These are phyloP conservation scores for Thecophora atra DNA, from an alignment of 2,888 invertebrate genomes.

Conservation along the genomic window DNA sequence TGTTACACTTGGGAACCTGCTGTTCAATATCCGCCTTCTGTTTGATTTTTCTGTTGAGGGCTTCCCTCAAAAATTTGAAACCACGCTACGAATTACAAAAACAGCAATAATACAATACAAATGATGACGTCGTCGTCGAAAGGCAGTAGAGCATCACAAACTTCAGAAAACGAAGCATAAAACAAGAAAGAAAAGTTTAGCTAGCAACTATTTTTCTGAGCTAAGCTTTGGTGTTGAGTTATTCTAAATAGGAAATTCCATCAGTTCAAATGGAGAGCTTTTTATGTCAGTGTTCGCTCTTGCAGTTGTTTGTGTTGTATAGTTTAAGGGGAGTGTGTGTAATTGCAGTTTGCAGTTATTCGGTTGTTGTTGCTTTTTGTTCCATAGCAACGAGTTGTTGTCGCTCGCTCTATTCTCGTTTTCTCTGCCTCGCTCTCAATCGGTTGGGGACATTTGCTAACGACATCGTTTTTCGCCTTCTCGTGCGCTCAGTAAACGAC, in stretches of 20 bases:
- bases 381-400: slow-evolving; percentile 2
- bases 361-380: neutral
- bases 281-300: neutral
- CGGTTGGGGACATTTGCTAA: neutral
- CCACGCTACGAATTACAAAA: neutral
- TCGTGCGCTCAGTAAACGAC: neutral
- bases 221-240: neutral
- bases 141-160: neutral
- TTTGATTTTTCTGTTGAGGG: neutral
- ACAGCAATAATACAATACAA: neutral
- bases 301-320: neutral
- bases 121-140: slow-evolving; percentile 3
- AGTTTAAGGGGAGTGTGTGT: neutral
- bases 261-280: neutral
- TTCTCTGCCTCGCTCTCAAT: neutral
- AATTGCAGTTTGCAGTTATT: neutral
- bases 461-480: neutral
- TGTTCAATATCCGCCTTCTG: neutral
- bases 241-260: neutral
- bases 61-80: slow-evolving; percentile 5
- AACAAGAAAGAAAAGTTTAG: neutral
- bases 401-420: neutral
- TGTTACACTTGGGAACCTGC: neutral
- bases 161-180: no score
- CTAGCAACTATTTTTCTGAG: neutral